Evolutionary conservation across 2,797 vertebrate genomes (phyloP).

Genomic region (Anableps anableps): DNA sequence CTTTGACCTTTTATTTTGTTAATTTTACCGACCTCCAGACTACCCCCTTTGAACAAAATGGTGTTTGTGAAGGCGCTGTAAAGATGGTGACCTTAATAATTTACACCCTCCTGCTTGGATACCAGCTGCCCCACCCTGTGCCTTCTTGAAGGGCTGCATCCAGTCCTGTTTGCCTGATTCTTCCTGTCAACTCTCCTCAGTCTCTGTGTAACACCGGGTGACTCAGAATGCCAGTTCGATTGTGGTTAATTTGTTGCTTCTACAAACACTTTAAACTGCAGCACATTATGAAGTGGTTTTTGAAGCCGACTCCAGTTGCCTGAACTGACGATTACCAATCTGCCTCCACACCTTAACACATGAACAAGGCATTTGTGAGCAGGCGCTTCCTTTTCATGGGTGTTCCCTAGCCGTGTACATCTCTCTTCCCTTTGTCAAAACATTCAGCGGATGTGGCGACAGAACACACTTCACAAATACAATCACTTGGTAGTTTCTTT

Average conservation of each 20-base stretch:
- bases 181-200: constrained; percentile 24
- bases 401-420: constrained; percentile 62
- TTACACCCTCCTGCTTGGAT: constrained; percentile 55
- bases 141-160: constrained; percentile 43
- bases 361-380: constrained; percentile 38
- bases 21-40: constrained; percentile 14
- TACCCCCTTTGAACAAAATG: constrained; percentile 30
- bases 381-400: constrained; percentile 71
- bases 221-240: constrained; percentile 24
- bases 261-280: constrained; percentile 9
- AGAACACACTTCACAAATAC: constrained; percentile 65
- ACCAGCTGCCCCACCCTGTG: constrained; percentile 55
- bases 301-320: constrained; percentile 16
- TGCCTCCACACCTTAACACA: constrained; percentile 42
- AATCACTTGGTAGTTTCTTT: constrained; percentile 55
- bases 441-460: constrained; percentile 74
- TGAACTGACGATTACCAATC: constrained; percentile 35
- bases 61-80: constrained; percentile 39
- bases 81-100: constrained; percentile 72
- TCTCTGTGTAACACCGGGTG: constrained; percentile 1
- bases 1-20: not conserved
- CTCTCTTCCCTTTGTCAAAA: constrained; percentile 73
- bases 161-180: constrained; percentile 23
- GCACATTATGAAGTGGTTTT: constrained; percentile 4
- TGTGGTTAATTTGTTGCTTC: constrained; percentile 23